Conservation (phyloP, 2,888 invertebrate genomes). For the Xanthostigma xanthostigma region DNA sequence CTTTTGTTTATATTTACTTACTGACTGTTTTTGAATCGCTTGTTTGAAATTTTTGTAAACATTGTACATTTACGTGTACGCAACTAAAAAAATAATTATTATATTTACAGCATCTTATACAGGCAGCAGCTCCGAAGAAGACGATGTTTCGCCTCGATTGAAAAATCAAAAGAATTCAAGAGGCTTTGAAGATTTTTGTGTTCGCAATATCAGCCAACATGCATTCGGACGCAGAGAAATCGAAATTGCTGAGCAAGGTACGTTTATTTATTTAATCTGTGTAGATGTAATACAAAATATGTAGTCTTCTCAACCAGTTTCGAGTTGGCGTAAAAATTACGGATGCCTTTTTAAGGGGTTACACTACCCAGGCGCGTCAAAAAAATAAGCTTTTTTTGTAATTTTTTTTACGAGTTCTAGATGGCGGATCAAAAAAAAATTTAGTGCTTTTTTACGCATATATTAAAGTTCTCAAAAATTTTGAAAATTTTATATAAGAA, state of each 20-base stretch:
- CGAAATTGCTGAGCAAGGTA: constrained; percentile 91
- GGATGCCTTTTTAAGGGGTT: too few species aligned
- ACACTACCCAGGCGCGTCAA: too few species aligned
- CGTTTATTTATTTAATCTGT: neutral
- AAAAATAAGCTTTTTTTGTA: too few species aligned
- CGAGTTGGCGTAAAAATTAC: too few species aligned
- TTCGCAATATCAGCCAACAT: constrained; percentile 82
- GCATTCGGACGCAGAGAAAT: constrained; percentile 92
- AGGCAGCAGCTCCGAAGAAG: constrained; percentile 80
- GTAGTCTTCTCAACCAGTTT: too few species aligned
- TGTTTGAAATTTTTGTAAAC: neutral
- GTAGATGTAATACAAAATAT: neutral
- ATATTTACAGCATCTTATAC: constrained; percentile 31
- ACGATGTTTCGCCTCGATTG: constrained; percentile 84
- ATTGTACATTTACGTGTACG: neutral
- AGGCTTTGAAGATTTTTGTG: constrained; percentile 83
- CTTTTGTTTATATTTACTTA: too few species aligned
- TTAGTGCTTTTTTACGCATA: too few species aligned
- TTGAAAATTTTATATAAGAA: too few species aligned
- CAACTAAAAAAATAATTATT: neutral
- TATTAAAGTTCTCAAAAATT: too few species aligned
- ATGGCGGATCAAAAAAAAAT: too few species aligned
- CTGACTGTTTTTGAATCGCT: too few species aligned
- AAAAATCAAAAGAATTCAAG: constrained; percentile 77
- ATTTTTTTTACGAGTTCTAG: too few species aligned